A percentile compares a stretch with the other conserved stretches of the same genome.
phyloP scores from a whole-genome alignment of 1,140 invertebrate species.

The Diuraphis noxia region DNA sequence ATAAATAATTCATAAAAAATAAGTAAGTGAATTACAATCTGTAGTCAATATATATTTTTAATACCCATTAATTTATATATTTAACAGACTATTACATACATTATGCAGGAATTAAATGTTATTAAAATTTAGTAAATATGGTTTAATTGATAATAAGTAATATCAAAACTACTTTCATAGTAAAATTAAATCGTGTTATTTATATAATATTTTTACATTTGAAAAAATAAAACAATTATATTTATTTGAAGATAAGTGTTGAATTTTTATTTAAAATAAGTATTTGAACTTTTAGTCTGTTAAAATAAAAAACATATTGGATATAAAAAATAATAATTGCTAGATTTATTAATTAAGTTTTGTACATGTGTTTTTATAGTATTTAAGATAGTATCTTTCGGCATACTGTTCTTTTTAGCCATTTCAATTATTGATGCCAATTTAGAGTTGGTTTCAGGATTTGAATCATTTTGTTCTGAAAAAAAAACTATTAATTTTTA shows the following conservation, averaged over 20 bases:
- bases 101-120: neutral
- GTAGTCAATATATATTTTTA: neutral
- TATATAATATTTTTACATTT: too few species aligned
- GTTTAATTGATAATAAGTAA: neutral
- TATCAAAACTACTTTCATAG: neutral
- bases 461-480: conserved; percentile 56
- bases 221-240: too few species aligned
- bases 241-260: too few species aligned
- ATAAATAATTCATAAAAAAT: neutral
- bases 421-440: conserved; percentile 65
- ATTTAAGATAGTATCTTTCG: conserved; percentile 65
- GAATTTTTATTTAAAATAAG: neutral
- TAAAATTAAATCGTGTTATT: neutral
- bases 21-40: neutral
- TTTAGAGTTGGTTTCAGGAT: conserved; percentile 65
- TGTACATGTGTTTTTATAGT: conserved; percentile 61
- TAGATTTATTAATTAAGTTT: neutral
- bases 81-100: neutral
- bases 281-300: neutral
- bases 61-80: neutral
- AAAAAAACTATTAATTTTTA: neutral
- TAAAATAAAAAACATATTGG: neutral
- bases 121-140: neutral
- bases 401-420: conserved; percentile 67
- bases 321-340: neutral